Percentiles rank a stretch among this genome's conserved stretches.
Evolutionary conservation across 2,797 vertebrate genomes (phyloP).

Genomic region (Oophaga sylvatica): DNA sequence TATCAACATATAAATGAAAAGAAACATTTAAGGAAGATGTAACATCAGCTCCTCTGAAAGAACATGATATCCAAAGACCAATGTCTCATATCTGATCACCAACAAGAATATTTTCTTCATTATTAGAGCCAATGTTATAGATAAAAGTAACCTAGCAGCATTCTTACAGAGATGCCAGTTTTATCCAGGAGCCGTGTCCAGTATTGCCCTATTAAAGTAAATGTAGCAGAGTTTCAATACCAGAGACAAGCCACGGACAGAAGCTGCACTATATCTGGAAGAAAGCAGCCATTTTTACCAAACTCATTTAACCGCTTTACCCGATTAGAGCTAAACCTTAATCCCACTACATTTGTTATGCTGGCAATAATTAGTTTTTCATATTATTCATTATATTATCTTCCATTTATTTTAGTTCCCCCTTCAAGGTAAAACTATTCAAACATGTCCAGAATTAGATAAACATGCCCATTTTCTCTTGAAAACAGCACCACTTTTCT

Average conservation of each 20-base stretch:
- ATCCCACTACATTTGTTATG: not conserved
- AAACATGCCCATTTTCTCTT: too few relatives aligned
- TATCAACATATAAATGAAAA: conserved; percentile 43
- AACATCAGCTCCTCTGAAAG: conserved; percentile 60
- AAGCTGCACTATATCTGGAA: not conserved
- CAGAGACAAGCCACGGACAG: not conserved
- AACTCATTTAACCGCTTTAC: not conserved
- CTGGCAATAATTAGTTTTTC: too few relatives aligned
- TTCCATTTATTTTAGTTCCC: not conserved
- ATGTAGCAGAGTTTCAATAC: not conserved
- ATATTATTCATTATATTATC: not conserved
- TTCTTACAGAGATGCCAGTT: not conserved
- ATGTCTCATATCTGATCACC: not conserved
- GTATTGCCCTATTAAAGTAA: not conserved
- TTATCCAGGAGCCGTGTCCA: not conserved
- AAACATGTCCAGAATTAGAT: not conserved
- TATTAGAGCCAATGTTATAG: not conserved
- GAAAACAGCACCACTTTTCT: too few relatives aligned
- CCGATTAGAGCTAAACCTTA: not conserved
- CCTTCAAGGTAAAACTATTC: not conserved
- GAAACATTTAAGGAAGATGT: conserved; percentile 55
- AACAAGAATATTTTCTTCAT: not conserved
- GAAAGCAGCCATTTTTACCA: not conserved
- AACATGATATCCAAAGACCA: not conserved
- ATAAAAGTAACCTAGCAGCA: too few relatives aligned